Evolutionary conservation across 2,888 invertebrate species (phyloP).

Genomic region (Neocrepidodera transversa): DNA sequence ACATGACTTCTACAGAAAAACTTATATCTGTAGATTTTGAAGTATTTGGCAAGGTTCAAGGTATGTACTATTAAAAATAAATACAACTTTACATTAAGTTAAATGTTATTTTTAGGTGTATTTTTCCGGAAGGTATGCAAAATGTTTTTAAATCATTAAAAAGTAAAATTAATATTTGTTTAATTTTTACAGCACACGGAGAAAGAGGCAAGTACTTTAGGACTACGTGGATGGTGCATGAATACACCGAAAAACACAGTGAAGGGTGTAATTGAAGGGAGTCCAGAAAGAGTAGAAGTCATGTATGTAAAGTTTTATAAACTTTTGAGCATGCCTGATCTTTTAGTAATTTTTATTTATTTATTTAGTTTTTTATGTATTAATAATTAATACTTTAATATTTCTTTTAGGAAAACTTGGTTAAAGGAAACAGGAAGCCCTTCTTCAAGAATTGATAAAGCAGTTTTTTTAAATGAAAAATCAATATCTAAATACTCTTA

Average conservation of each 20-base stretch:
- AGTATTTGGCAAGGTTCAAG: slow-evolving; percentile 69
- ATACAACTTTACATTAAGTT: neutral
- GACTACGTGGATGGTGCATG: slow-evolving; percentile 76
- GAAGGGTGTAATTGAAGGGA: slow-evolving; percentile 72
- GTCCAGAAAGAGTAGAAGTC: slow-evolving; percentile 63
- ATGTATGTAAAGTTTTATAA: slow-evolving; percentile 74
- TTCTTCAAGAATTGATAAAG: slow-evolving; percentile 74
- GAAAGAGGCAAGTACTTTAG: slow-evolving; percentile 68
- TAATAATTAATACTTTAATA: no score
- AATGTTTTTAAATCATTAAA: neutral
- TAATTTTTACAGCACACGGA: slow-evolving; percentile 68
- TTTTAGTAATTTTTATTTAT: slow-evolving; percentile 10
- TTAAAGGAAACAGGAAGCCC: slow-evolving; percentile 77
- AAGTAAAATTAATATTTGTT: no score
- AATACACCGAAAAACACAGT: slow-evolving; percentile 75
- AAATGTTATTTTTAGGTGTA: slow-evolving; percentile 58
- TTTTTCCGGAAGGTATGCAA: slow-evolving; percentile 67
- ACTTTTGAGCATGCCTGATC: no score
- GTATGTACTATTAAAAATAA: slow-evolving; percentile 44
- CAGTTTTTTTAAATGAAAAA: slow-evolving; percentile 71
- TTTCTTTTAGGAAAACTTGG: slow-evolving; percentile 67
- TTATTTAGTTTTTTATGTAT: no score
- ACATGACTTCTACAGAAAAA: slow-evolving; percentile 41
- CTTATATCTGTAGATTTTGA: slow-evolving; percentile 64
- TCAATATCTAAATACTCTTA: slow-evolving; percentile 60